phyloP scores from a whole-genome alignment of 2,888 invertebrate species.

The Erebia epiphron region DNA sequence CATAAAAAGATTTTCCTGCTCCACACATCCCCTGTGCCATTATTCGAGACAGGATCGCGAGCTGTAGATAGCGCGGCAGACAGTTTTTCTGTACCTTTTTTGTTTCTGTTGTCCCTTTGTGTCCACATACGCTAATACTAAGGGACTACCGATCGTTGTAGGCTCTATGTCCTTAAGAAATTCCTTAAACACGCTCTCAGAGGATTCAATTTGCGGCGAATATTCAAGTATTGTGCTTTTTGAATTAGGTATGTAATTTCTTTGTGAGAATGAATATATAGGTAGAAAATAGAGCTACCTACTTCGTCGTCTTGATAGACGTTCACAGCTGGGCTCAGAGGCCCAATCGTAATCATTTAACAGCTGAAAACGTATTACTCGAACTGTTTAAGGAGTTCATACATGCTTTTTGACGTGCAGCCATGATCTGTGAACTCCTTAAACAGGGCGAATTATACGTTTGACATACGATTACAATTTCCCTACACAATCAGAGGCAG shows the following conservation, averaged over 20 bases:
- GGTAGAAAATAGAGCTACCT: too few relatives aligned
- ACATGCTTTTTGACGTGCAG: too few relatives aligned
- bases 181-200: conserved; percentile 28
- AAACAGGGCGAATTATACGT: too few relatives aligned
- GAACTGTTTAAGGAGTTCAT: too few relatives aligned
- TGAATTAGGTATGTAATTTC: background rate
- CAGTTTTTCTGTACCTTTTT: conserved; percentile 67
- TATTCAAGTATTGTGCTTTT: conserved; percentile 20
- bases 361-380: too few relatives aligned
- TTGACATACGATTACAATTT: too few relatives aligned
- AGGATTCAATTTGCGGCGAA: conserved; percentile 36
- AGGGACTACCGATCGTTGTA: conserved; percentile 50
- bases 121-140: conserved; percentile 69
- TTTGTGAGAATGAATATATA: background rate
- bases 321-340: too few relatives aligned
- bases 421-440: too few relatives aligned
- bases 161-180: conserved; percentile 38
- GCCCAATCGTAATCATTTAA: too few relatives aligned
- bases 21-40: conserved; percentile 52
- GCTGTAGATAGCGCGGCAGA: conserved; percentile 74
- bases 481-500: too few relatives aligned
- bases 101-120: conserved; percentile 61
- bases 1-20: conserved; percentile 41
- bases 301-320: too few relatives aligned
- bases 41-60: conserved; percentile 75